A percentile compares a stretch with the other conserved stretches of the same genome.
These are phyloP conservation scores for Fulmarus glacialis DNA, from an alignment of 2,113 vertebrate species.

Conservation along the genomic window DNA sequence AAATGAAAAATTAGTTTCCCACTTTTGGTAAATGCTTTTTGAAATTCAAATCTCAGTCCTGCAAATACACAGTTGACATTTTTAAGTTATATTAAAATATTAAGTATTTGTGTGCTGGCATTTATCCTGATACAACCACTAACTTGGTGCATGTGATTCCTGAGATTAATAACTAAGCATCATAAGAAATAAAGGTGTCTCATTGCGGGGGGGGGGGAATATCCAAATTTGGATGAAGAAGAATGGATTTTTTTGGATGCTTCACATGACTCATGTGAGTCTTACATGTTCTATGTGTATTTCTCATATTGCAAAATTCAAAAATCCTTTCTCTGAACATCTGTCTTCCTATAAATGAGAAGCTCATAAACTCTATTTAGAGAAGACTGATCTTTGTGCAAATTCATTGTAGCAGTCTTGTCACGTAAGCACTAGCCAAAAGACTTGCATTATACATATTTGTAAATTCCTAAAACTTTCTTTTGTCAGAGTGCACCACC, in stretches of 20 bases:
- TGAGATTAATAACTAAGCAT: neutral
- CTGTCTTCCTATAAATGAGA: neutral
- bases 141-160: neutral
- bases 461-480: neutral
- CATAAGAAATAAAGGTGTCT: neutral
- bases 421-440: neutral
- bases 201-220: neutral
- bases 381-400: neutral
- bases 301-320: neutral
- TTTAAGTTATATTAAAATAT: neutral
- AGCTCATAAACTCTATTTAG: neutral
- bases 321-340: neutral
- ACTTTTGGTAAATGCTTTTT: neutral
- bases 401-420: neutral
- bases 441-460: neutral
- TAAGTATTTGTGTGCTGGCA: neutral
- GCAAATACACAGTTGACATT: neutral
- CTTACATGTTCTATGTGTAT: neutral
- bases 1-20: neutral
- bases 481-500: neutral
- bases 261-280: neutral
- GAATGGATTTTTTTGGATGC: neutral
- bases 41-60: neutral
- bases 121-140: rapidly evolving
- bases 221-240: neutral